Evolutionary conservation across 2,113 vertebrate species (phyloP).

Genomic region (Pseudorectes ferrugineus): DNA sequence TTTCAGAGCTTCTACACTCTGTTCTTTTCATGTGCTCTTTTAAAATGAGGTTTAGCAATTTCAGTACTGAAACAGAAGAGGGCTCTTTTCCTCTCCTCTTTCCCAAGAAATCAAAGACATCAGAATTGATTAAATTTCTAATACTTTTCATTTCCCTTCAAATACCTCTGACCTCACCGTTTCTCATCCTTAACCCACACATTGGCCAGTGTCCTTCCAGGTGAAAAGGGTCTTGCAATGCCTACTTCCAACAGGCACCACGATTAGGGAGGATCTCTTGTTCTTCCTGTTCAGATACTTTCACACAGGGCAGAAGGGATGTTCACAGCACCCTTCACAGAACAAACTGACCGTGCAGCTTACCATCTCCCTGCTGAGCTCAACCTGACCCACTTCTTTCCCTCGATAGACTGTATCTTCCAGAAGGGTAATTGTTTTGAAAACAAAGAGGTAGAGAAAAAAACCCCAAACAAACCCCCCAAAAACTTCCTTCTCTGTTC

Average conservation of each 20-base stretch:
- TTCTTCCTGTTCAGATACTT: neutral
- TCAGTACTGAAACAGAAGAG: constrained; percentile 22
- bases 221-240: neutral
- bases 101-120: neutral
- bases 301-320: neutral
- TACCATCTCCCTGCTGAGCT: neutral
- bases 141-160: neutral
- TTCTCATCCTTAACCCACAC: neutral
- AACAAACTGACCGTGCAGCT: neutral
- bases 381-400: neutral
- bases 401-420: neutral
- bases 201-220: neutral
- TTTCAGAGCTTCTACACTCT: neutral
- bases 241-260: neutral
- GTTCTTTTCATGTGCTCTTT: neutral
- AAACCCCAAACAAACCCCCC: rapidly evolving
- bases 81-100: constrained; percentile 6
- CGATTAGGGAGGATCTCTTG: neutral
- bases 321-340: neutral
- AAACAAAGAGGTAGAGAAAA: neutral
- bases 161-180: neutral
- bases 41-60: neutral
- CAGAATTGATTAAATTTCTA: neutral
- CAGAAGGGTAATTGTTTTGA: neutral
- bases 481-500: neutral